Percentiles rank a stretch among this genome's conserved stretches.
Evolutionary conservation across 92 coral and sea anemone genomes (phyloP).

Genomic region (Heteractis magnifica): DNA sequence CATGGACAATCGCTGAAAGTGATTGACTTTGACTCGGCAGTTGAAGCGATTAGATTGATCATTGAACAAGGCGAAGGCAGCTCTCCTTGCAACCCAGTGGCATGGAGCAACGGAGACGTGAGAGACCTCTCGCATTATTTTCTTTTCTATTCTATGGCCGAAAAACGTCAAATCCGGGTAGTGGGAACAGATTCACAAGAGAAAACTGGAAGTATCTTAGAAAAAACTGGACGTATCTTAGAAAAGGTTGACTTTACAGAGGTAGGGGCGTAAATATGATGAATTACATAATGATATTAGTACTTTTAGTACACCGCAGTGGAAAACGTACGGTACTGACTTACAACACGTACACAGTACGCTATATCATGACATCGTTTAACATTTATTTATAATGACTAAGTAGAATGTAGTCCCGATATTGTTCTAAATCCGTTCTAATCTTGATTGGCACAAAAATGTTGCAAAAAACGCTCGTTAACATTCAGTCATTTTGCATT

Average conservation of each 20-base stretch:
- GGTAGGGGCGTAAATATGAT: neutral
- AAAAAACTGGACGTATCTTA: no score
- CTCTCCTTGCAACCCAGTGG: conserved; percentile 70
- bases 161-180: conserved; percentile 47
- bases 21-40: conserved; percentile 51
- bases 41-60: conserved; percentile 57
- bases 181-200: neutral
- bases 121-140: conserved; percentile 73
- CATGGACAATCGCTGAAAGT: conserved; percentile 37
- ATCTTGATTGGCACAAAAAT: no score
- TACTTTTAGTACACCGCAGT: neutral
- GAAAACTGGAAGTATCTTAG: neutral
- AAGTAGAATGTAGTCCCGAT: no score
- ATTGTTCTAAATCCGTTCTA: no score
- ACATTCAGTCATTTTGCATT: no score
- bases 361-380: no score
- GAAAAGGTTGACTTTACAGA: neutral
- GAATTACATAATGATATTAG: neutral
- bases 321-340: no score
- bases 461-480: no score
- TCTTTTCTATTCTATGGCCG: conserved; percentile 61
- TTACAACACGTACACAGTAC: no score
- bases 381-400: no score
- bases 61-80: conserved; percentile 79
- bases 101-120: conserved; percentile 39